phyloP scores from a whole-genome alignment of 2,888 invertebrate genomes.

The Synanthedon tipuliformis region DNA sequence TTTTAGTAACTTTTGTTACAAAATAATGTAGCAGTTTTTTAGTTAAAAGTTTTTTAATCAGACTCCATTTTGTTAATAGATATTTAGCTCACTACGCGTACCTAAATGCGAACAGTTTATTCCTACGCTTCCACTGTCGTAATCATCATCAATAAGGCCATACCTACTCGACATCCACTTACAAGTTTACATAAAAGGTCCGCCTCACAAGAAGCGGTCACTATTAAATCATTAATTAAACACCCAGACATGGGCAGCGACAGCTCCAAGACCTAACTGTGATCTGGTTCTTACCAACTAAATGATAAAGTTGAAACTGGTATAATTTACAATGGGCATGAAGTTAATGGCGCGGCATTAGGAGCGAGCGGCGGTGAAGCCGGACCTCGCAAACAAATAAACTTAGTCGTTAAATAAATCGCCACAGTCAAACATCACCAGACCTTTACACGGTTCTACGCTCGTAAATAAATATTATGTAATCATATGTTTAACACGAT shows the following conservation, averaged over 20 bases:
- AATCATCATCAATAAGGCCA: no score
- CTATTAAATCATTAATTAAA: slow-evolving; percentile 53
- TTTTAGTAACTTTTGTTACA: no score
- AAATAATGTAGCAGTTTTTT: no score
- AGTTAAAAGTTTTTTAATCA: no score
- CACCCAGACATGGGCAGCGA: slow-evolving; percentile 15
- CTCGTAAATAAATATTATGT: slow-evolving; percentile 42
- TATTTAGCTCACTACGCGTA: no score
- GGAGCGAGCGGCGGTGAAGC: slow-evolving; percentile 30
- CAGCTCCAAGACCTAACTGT: slow-evolving; percentile 8
- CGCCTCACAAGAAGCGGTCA: slow-evolving; percentile 32
- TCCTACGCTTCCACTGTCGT: no score
- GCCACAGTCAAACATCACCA: slow-evolving; percentile 47
- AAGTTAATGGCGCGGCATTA: slow-evolving; percentile 51
- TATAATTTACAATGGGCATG: slow-evolving; percentile 27
- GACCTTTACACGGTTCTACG: slow-evolving; percentile 47
- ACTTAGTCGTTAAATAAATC: slow-evolving; percentile 57
- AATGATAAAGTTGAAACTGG: slow-evolving; percentile 39
- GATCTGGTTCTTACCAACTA: slow-evolving; percentile 16
- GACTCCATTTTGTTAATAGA: no score
- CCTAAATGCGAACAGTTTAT: no score
- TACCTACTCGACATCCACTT: neutral
- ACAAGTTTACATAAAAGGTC: neutral
- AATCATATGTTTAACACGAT: slow-evolving; percentile 33
- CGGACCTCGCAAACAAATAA: slow-evolving; percentile 48